Base-by-base conservation (phyloP, 2,888 invertebrate genomes). In the Philereme transversata region DNA sequence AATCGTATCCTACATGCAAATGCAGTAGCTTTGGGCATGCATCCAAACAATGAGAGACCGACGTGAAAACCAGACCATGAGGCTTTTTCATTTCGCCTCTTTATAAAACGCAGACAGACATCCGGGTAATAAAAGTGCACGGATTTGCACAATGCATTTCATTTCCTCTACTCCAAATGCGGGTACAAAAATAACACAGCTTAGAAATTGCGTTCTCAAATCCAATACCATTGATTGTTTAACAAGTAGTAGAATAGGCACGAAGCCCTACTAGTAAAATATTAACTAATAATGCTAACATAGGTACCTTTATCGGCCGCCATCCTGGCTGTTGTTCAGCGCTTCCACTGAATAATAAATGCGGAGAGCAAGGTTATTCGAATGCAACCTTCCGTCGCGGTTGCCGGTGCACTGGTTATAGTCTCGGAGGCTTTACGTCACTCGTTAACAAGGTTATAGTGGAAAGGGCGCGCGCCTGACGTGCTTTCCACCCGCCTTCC, bases 321-420 rank as follows among this genome's bases (percentile, higher is more conserved):
- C 91, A 92, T 91, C 88, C 88, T 90, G 86, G 79, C 84, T 79
- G 81, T 79, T 83, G 77, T 81, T 76, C 69, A 86, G 83, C 87
- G 84, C 83, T 84, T 83, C 77, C 82, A 86, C 88, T 91, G 90
- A 90, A 91, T 91, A 87, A 90, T 90, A 85, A 80, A 92, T 90
- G 89, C 85, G 86, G 75, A 79, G 75, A 68, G 73, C 87, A 86
- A 89, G 87, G 88, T 88, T 90, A 85, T 80, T 53, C 50, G 49
- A 61, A 55, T 62, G 65, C 62, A 68, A 60, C 60, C 60, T 65
- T 62, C 54, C 51, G 52, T 53, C 33, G 55, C 35, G 52, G 51
- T 56, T 43, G 38, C 59, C 59, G 59, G 59, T 63, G 63, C 63
- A 82, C 81, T 79, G 71, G 73, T 75, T 76, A 72, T 66, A 70